Evolutionary conservation across 2,888 invertebrate genomes (phyloP), one percentile per base, ranked within the genome.

Genomic region (Sinotaia quadrata): DNA sequence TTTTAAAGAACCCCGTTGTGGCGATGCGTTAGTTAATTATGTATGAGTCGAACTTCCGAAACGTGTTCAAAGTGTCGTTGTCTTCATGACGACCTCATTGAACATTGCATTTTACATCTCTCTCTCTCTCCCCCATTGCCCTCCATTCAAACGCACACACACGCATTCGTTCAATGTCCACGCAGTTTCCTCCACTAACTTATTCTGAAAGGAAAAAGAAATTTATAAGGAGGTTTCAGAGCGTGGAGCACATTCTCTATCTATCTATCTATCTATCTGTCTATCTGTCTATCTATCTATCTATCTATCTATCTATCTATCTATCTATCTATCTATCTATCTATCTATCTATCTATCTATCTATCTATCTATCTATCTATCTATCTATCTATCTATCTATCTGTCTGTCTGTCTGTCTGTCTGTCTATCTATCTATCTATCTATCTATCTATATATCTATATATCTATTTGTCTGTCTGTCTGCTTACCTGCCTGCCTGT

Each of bases 241-340:
- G n/a, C n/a, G n/a, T n/a, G n/a, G n/a, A n/a, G n/a, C n/a, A n/a
- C n/a, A n/a, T 34, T 36, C 24, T 37, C 24, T 37, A 15, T 37
- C 37, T 37, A 4, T 58, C 21, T 37, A 10, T 3, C 37, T 58
- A 21, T 37, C 24, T 58, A 24, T 37, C 37, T 37, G 37, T 36
- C 36, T 36, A 34, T 58, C 37, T 58, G 24, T 36, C 58, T 36
- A 24, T 34, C 37, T 37, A 34, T 27, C 8, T 41, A 34, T 44
- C 18, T 60, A 24, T 60, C n/a, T 60, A 7, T 60, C 10, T 60
- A 4, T 60, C 27, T 29, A 24, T 47, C 29, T 47, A 12, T 60
- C 21, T 59, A 21, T 59, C 21, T 59, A 12, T 3, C n/a, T 49
- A 5, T 59, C 15, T 60, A 12, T 60, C 27, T 60, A 12, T 60